Conservation (phyloP, 2,888 invertebrate genomes). For the Acanthacorydalis orientalis region DNA sequence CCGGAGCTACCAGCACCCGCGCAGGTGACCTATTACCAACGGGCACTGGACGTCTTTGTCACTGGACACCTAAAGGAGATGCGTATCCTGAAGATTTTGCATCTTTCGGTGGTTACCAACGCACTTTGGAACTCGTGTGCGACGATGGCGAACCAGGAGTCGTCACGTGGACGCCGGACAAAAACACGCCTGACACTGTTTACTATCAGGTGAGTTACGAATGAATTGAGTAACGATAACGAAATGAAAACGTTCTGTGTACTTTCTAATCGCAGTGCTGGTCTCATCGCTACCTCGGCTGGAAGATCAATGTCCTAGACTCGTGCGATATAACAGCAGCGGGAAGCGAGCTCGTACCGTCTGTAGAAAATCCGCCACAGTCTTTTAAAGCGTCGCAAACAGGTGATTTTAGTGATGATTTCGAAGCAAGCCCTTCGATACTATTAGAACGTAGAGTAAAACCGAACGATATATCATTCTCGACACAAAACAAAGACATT, state of each 20-base stretch:
- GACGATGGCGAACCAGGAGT: slow-evolving; percentile 72
- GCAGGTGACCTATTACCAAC: slow-evolving; percentile 53
- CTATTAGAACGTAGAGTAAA: slow-evolving; percentile 45
- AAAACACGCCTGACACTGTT: slow-evolving; percentile 74
- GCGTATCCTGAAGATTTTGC: slow-evolving; percentile 62
- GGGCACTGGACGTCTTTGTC: slow-evolving; percentile 70
- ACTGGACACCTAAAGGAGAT: slow-evolving; percentile 65
- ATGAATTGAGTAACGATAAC: background rate
- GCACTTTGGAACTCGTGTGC: slow-evolving; percentile 66
- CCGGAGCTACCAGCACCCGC: slow-evolving; percentile 56
- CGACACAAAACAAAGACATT: background rate
- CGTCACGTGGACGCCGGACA: slow-evolving; percentile 75
- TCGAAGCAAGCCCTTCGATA: slow-evolving; percentile 39
- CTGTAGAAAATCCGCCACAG: background rate
- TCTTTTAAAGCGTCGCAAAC: background rate
- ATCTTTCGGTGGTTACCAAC: slow-evolving; percentile 81
- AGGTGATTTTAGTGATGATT: slow-evolving; percentile 29
- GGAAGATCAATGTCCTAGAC: slow-evolving; percentile 87
- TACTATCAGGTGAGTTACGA: slow-evolving; percentile 62
- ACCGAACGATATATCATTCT: slow-evolving; percentile 28
- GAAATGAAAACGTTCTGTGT: background rate
- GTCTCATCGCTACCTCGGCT: slow-evolving; percentile 83
- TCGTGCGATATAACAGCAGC: slow-evolving; percentile 45
- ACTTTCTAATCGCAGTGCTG: slow-evolving; percentile 51
- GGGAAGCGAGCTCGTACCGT: slow-evolving; percentile 30